These are phyloP conservation scores for Prunella fulvescens DNA, from an alignment of 2,113 vertebrate genomes.

Conservation along the genomic window DNA sequence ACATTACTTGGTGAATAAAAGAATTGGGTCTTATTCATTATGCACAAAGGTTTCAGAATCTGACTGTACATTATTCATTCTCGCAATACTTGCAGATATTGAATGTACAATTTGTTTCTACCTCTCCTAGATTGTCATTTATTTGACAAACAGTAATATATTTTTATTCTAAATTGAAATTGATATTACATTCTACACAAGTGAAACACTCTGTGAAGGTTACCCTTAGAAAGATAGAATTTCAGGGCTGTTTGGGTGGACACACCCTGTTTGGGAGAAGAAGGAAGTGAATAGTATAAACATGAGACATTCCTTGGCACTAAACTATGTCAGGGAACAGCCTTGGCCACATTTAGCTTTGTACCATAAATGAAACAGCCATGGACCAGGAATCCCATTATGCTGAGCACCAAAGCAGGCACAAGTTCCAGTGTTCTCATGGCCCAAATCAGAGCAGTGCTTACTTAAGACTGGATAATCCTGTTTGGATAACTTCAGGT, in stretches of 20 bases:
- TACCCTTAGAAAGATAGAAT: background rate
- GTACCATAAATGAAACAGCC: background rate
- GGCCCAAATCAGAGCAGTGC: background rate
- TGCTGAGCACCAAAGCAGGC: background rate
- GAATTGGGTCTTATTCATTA: background rate
- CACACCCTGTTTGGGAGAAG: background rate
- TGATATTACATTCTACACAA: background rate
- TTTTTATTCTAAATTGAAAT: background rate
- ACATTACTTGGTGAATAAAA: background rate
- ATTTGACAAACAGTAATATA: background rate
- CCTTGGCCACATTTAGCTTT: background rate
- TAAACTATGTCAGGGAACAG: background rate
- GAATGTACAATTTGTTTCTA: background rate
- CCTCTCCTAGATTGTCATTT: background rate
- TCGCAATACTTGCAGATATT: background rate
- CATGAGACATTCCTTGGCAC: background rate
- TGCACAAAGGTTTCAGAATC: background rate
- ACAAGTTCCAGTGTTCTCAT: background rate
- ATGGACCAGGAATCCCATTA: background rate
- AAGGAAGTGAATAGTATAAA: background rate
- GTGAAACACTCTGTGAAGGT: background rate
- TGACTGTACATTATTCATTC: background rate
- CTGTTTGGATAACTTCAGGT: background rate
- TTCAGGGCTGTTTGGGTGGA: no score
- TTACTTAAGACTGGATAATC: background rate